Conservation (phyloP, 2,113 vertebrate species). For the Paramisgurnus dabryanus region DNA sequence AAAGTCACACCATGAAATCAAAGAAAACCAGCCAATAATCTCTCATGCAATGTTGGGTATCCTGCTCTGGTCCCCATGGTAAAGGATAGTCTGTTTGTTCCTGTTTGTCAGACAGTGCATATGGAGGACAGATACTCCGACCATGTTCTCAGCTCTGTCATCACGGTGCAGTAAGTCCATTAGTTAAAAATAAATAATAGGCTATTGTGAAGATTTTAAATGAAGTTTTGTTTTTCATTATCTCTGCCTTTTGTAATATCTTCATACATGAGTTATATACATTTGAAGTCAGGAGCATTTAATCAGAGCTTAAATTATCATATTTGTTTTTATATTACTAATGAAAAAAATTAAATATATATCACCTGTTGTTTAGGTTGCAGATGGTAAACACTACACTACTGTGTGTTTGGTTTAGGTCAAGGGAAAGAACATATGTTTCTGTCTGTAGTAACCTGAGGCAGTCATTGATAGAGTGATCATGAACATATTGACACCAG, state of each 20-base stretch:
- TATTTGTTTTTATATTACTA: too few species aligned
- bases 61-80: background rate
- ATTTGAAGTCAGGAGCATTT: too few species aligned
- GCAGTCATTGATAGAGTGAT: conserved; percentile 48
- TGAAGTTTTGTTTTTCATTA: background rate
- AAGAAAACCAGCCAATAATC: background rate
- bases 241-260: background rate
- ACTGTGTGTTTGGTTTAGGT: conserved; percentile 22
- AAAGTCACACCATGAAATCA: background rate
- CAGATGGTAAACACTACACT: background rate
- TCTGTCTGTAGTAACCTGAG: conserved; percentile 41
- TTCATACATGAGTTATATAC: too few species aligned
- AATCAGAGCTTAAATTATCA: too few species aligned
- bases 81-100: background rate
- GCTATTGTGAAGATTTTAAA: background rate
- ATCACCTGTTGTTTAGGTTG: background rate
- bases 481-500: conserved; percentile 21
- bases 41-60: background rate
- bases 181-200: background rate
- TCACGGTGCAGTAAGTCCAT: background rate
- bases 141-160: background rate
- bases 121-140: background rate
- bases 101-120: conserved; percentile 4
- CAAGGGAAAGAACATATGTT: conserved; percentile 36
- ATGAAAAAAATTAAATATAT: background rate